Percentiles rank a stretch among this genome's conserved stretches.
These are phyloP conservation scores for Ibycter americanus DNA, from an alignment of 2,797 vertebrate species.

Conservation along the genomic window DNA sequence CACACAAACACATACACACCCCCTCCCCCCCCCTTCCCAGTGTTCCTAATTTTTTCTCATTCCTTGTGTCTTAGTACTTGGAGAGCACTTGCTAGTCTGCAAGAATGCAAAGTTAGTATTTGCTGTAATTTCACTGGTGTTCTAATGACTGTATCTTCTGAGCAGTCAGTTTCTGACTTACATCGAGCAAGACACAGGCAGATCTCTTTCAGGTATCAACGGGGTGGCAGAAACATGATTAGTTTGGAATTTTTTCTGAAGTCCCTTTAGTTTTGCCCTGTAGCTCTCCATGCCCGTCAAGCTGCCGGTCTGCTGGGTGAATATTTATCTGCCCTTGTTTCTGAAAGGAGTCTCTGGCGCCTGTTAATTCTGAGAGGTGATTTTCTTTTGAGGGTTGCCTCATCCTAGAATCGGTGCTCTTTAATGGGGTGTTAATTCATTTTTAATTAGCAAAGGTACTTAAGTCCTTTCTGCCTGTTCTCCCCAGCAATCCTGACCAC, in stretches of 20 bases:
- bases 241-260: neutral
- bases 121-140: slow-evolving; percentile 46
- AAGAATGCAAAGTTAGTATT: neutral
- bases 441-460: neutral
- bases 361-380: neutral
- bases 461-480: neutral
- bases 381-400: neutral
- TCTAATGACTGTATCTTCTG: neutral
- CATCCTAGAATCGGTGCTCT: neutral
- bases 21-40: rapidly evolving
- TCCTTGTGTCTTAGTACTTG: neutral
- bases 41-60: neutral
- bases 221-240: neutral
- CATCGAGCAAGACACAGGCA: neutral
- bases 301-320: neutral
- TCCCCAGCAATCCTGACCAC: neutral
- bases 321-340: neutral
- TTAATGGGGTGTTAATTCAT: neutral
- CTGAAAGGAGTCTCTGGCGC: neutral
- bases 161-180: neutral
- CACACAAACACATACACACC: too few relatives aligned
- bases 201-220: neutral
- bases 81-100: neutral
- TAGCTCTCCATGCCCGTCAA: neutral
- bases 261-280: neutral